Evolutionary conservation across 2,888 invertebrate species (phyloP).

Genomic region (Tillus elongatus): DNA sequence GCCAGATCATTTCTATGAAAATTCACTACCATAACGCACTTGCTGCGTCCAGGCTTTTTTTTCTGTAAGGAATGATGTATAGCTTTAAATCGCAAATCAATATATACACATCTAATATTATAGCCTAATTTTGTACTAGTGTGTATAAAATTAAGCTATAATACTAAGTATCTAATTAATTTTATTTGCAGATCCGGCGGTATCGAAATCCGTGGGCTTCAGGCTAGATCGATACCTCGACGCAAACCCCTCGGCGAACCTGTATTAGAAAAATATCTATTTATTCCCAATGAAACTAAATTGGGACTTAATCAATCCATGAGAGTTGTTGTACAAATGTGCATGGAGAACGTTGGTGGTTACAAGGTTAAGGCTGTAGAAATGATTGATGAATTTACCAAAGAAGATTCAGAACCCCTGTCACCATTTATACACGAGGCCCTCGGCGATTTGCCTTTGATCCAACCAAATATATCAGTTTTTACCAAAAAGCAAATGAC

Average conservation of each 20-base stretch:
- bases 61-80: no score
- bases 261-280: conserved; percentile 63
- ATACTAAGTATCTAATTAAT: no score
- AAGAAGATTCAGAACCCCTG: conserved; percentile 41
- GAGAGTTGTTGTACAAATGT: conserved; percentile 57
- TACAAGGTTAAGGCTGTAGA: conserved; percentile 45
- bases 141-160: no score
- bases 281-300: conserved; percentile 49
- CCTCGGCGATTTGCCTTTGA: conserved; percentile 58
- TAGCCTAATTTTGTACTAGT: no score
- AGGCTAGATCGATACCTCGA: conserved; percentile 62
- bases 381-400: conserved; percentile 25
- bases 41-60: no score
- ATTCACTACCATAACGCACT: no score
- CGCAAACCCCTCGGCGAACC: conserved; percentile 60
- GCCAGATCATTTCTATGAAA: no score
- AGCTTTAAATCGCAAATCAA: no score
- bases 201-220: conserved; percentile 64
- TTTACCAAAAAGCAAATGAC: conserved; percentile 46
- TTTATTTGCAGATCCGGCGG: conserved; percentile 57
- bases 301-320: conserved; percentile 38
- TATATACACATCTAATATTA: no score
- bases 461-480: conserved; percentile 57
- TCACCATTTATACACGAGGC: conserved; percentile 49
- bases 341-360: conserved; percentile 59